Conservation (phyloP, 2,113 vertebrate genomes). For the Lepus europaeus region DNA sequence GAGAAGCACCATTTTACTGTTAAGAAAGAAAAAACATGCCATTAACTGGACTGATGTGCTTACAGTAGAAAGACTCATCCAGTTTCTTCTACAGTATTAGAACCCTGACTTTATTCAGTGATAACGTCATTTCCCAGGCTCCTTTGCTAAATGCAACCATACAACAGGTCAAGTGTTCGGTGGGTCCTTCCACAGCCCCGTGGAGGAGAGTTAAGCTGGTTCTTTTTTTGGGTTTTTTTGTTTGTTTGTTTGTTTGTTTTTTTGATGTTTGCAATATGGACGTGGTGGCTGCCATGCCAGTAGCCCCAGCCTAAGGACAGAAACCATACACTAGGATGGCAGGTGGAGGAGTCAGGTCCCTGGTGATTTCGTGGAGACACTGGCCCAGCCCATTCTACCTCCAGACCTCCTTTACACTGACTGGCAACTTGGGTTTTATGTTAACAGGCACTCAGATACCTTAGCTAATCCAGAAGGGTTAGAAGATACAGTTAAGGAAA, state of each 20-base stretch:
- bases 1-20: too few species aligned
- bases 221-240: not conserved
- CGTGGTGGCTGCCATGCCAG: not conserved
- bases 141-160: too few species aligned
- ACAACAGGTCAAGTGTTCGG: too few species aligned
- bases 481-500: conserved; percentile 24
- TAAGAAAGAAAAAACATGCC: too few species aligned
- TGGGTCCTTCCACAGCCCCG: too few species aligned
- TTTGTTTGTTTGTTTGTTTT: too few species aligned
- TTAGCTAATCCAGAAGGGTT: conserved; percentile 15
- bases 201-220: not conserved
- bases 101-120: too few species aligned
- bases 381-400: not conserved
- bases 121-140: too few species aligned
- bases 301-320: not conserved
- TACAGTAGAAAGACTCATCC: too few species aligned
- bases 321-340: not conserved
- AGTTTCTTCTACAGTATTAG: too few species aligned
- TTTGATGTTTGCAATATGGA: not conserved
- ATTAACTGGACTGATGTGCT: too few species aligned
- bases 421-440: not conserved
- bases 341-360: not conserved
- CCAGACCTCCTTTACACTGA: not conserved
- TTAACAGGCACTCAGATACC: not conserved
- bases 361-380: not conserved